Evolutionary conservation across 2,888 invertebrate species (phyloP), one percentile per base, ranked within the genome.

Genomic region (Parasteatoda lunata): DNA sequence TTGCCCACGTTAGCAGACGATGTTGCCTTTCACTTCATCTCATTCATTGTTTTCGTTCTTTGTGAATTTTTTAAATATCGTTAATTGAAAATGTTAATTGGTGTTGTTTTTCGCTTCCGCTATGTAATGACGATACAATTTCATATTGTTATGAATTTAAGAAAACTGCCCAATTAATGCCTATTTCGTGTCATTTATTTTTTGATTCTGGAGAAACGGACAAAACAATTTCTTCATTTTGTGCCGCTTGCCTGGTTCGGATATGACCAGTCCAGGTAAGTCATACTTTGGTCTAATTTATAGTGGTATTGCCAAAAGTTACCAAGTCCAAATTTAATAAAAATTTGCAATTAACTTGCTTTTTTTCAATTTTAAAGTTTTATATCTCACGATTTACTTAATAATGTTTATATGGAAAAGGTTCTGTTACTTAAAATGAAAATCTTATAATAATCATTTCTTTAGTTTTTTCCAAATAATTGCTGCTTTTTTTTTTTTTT

Each of bases 261-360:
- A 85, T 85, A 85, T 85, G 85, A 85, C 85, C 78, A 85, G 85
- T 76, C 85, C 85, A 80, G 85, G 85, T 85, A 76, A 65, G 66
- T 30, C 8, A 51, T 45, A 48, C 52, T 68, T 68, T 5, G 45
- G 7, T 30, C 0, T 30, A 30, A 30, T 30, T 30, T 30, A 30
- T 30, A 0, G 30, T 30, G 30, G 30, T 30, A 30, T 30, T 30
- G 2, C 30, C 30, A 30, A 30, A 30, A 30, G 0, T 30, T 30
- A 30, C 30, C 30, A 30, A 30, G 30, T 30, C 30, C 30, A 30
- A 30, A 30, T 30, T 30, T 30, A 30, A 30, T 30, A 30, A 30
- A 30, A 30, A 30, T 30, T 30, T 30, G 30, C 30, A 30, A 30
- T 30, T 0, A 30, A 30, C 30, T 1, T 30, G 0, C 0, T 30